Evolutionary conservation across 2,797 vertebrate species (phyloP).

Genomic region (Aulostomus chinensis): DNA sequence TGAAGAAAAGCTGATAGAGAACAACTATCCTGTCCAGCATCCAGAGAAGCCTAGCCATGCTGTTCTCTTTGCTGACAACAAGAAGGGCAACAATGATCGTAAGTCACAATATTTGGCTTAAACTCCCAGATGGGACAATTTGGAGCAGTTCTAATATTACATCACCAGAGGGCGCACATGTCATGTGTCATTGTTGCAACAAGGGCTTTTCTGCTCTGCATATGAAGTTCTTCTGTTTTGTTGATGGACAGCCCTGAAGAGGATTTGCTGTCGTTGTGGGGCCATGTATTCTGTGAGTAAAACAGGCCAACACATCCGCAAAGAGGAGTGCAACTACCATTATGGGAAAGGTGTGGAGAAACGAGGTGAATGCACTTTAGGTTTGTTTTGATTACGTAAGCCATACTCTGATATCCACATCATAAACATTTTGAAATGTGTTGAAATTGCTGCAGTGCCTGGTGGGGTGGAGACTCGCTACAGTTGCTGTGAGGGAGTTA

Average conservation of each 20-base stretch:
- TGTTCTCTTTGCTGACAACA: slow-evolving; percentile 69
- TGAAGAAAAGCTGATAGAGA: slow-evolving; percentile 77
- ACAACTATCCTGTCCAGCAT: slow-evolving; percentile 78
- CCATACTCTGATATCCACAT: no score
- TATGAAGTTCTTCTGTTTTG: no score
- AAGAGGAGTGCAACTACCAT: slow-evolving; percentile 86
- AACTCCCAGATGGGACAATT: no score
- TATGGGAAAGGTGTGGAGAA: slow-evolving; percentile 79
- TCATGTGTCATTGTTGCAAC: background rate
- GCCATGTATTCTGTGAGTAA: slow-evolving; percentile 76
- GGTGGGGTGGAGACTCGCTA: slow-evolving; percentile 83
- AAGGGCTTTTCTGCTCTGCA: background rate
- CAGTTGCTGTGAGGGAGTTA: slow-evolving; percentile 84
- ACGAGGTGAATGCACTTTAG: slow-evolving; percentile 78
- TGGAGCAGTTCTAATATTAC: background rate
- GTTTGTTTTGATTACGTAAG: no score
- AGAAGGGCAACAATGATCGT: slow-evolving; percentile 72
- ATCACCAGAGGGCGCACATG: slow-evolving; percentile 46
- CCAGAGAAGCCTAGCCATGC: slow-evolving; percentile 76
- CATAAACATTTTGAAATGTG: no score
- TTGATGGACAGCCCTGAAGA: slow-evolving; percentile 73
- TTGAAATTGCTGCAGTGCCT: slow-evolving; percentile 67
- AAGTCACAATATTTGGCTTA: slow-evolving; percentile 40
- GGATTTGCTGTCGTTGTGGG: slow-evolving; percentile 85
- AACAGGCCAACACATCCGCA: slow-evolving; percentile 76